Conservation (phyloP, 2,797 vertebrate genomes). For the Cryptoprocta ferox region DNA sequence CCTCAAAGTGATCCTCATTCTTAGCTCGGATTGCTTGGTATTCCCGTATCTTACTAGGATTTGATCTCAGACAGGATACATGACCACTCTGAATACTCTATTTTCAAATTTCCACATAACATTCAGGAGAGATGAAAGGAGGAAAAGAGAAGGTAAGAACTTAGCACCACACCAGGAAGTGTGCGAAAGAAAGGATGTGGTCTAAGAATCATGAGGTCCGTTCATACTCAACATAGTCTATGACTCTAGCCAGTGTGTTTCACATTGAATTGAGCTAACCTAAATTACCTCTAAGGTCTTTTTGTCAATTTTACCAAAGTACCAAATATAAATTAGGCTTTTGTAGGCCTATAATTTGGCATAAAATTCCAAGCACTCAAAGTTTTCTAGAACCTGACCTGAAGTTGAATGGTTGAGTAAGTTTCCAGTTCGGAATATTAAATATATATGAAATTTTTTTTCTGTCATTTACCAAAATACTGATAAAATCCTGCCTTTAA, state of each 20-base stretch:
- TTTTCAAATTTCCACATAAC: conserved; percentile 7
- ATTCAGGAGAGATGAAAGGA: neutral
- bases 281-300: neutral
- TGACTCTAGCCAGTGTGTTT: neutral
- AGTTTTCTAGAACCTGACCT: neutral
- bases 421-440: neutral
- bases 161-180: neutral
- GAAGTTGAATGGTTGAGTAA: neutral
- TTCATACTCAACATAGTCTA: neutral
- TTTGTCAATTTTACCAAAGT: conserved; percentile 8
- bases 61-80: neutral
- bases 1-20: neutral
- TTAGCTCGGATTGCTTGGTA: neutral
- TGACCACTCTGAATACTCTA: neutral
- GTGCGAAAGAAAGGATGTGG: neutral
- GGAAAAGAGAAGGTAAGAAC: neutral
- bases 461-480: neutral
- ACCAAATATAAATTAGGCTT: neutral
- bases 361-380: neutral
- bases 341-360: neutral
- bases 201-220: neutral
- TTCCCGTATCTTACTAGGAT: neutral
- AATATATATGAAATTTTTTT: neutral
- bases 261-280: neutral
- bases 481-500: neutral